Conservation (phyloP, 2,797 vertebrate species). For the Centroberyx gerrardi region DNA sequence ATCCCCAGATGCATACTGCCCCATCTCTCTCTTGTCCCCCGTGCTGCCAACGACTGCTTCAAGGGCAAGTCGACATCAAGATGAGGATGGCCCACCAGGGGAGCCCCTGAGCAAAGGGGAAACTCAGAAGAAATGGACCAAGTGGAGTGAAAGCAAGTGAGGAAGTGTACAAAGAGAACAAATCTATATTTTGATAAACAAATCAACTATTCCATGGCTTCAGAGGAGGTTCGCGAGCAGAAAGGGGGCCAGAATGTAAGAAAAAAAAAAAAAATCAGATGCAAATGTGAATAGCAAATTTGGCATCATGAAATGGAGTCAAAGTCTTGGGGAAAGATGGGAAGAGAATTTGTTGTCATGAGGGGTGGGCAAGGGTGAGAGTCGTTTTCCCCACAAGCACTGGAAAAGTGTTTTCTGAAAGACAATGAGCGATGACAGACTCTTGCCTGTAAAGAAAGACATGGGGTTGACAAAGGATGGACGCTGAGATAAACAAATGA, state of each 20-base stretch:
- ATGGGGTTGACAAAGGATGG: conserved; percentile 60
- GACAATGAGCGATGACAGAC: conserved; percentile 69
- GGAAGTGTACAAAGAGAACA: conserved; percentile 84
- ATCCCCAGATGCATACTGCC: conserved; percentile 75
- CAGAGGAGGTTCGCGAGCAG: conserved; percentile 60
- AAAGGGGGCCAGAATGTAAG: conserved; percentile 45
- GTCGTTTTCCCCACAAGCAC: conserved; percentile 40
- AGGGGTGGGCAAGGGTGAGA: conserved; percentile 7
- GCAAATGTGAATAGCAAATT: conserved; percentile 66
- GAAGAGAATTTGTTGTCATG: conserved; percentile 48
- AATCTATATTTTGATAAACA: conserved; percentile 87
- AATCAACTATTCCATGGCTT: conserved; percentile 76
- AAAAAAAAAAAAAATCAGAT: conserved; percentile 51
- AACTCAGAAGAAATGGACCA: conserved; percentile 65
- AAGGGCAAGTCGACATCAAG: conserved; percentile 66
- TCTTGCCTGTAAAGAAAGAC: conserved; percentile 55
- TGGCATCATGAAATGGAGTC: conserved; percentile 61
- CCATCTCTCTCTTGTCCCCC: conserved; percentile 73
- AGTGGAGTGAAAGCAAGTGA: conserved; percentile 48
- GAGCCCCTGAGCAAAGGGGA: conserved; percentile 50
- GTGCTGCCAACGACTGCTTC: conserved; percentile 71
- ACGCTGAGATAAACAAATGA: conserved; percentile 78
- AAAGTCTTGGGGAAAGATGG: conserved; percentile 43
- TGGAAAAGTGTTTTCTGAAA: conserved; percentile 33
- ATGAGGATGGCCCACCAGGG: conserved; percentile 57